Conservation (phyloP, 1,140 invertebrate species). For the Polypedilum pembai region DNA sequence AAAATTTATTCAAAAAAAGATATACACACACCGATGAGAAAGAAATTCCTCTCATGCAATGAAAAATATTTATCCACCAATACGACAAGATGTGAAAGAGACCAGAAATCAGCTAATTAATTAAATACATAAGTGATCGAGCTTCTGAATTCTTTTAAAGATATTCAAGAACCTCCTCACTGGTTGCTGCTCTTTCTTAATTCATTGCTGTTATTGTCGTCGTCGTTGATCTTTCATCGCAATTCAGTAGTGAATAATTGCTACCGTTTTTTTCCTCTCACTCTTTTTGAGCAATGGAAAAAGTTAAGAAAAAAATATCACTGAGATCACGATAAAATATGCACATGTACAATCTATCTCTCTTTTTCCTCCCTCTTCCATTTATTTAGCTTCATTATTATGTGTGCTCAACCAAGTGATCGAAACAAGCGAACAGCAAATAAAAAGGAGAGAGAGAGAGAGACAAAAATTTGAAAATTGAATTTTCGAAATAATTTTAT, state of each 20-base stretch:
- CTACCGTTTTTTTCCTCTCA: background rate
- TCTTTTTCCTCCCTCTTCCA: background rate
- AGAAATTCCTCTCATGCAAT: background rate
- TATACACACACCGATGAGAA: background rate
- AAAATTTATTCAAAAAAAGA: background rate
- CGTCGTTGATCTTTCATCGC: background rate
- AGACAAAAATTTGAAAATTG: background rate
- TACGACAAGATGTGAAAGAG: background rate
- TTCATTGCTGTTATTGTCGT: too few species aligned
- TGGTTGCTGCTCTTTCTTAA: too few species aligned
- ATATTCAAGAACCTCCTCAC: background rate
- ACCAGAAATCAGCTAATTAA: slow-evolving; percentile 17
- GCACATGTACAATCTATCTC: too few species aligned
- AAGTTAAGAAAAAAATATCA: background rate
- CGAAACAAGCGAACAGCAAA: background rate
- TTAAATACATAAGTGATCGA: slow-evolving; percentile 6
- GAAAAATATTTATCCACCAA: background rate
- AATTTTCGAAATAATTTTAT: background rate
- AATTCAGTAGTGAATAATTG: slow-evolving; percentile 13
- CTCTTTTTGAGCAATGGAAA: background rate
- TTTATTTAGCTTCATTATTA: slow-evolving; percentile 13
- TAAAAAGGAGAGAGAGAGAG: background rate
- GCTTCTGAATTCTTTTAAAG: background rate
- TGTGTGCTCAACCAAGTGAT: background rate
- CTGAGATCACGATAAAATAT: too few species aligned